Percentiles rank a stretch among this genome's conserved stretches.
Evolutionary conservation across 53 echinoderm and acorn worm species (phyloP).

Genomic region (Holothuria leucospilota): DNA sequence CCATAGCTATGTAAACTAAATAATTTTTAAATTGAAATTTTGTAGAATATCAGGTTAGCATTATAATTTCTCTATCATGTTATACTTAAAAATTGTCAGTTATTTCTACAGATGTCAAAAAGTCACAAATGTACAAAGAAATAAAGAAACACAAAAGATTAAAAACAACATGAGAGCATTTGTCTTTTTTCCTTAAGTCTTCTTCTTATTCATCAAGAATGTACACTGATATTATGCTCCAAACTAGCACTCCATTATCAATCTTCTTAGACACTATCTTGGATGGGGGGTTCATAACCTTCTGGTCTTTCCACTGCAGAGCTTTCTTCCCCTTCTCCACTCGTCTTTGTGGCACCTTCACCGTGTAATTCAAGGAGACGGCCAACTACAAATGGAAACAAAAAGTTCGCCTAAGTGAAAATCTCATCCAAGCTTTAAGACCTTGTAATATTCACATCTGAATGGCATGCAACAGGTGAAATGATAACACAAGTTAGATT

Average conservation of each 20-base stretch:
- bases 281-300: conserved; percentile 97
- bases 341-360: conserved; percentile 73
- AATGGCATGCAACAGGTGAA: no score
- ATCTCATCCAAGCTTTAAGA: no score
- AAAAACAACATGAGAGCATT: neutral
- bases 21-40: no score
- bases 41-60: no score
- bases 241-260: neutral
- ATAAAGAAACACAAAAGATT: neutral
- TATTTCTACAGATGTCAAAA: no score
- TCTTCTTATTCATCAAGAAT: conserved; percentile 36
- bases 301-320: conserved; percentile 92
- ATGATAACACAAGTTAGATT: no score
- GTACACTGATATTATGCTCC: neutral
- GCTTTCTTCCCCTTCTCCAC: conserved; percentile 76
- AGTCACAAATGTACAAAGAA: no score
- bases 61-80: no score
- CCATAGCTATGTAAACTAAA: no score
- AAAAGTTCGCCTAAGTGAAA: no score
- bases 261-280: conserved; percentile 76
- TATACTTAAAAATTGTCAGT: neutral
- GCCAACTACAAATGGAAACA: conserved; percentile 67
- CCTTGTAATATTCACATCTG: no score
- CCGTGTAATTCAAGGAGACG: conserved; percentile 94
- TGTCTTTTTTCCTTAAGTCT: neutral